Conservation (phyloP, 1,140 invertebrate species). For the Magallana angulata region DNA sequence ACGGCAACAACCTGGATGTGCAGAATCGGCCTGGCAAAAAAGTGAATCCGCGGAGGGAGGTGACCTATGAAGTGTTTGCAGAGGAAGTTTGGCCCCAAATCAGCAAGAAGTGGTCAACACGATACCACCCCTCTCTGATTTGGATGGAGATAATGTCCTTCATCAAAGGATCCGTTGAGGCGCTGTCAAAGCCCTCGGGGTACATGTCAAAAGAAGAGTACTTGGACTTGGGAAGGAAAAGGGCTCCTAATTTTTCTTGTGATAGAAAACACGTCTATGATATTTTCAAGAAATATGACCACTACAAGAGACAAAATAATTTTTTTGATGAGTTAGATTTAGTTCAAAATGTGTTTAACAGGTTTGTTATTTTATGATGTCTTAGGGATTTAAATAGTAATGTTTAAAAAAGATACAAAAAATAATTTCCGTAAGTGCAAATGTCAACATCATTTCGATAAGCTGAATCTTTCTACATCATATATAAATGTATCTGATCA, state of each 20-base stretch:
- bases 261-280: slow-evolving; percentile 66
- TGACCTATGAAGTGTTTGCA: slow-evolving; percentile 73
- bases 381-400: no score
- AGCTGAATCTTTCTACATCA: no score
- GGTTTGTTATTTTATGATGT: no score
- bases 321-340: slow-evolving; percentile 74
- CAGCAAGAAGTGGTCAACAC: slow-evolving; percentile 59
- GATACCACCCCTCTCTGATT: slow-evolving; percentile 70
- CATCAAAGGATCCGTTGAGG: slow-evolving; percentile 74
- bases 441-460: no score
- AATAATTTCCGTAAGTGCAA: no score
- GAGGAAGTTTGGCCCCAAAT: slow-evolving; percentile 70
- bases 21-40: slow-evolving; percentile 21
- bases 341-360: slow-evolving; percentile 59
- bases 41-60: slow-evolving; percentile 60
- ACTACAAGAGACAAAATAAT: slow-evolving; percentile 61
- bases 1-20: slow-evolving; percentile 44
- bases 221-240: slow-evolving; percentile 66
- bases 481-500: no score
- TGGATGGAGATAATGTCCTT: slow-evolving; percentile 76
- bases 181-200: slow-evolving; percentile 59
- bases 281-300: slow-evolving; percentile 65
- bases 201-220: slow-evolving; percentile 67
- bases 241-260: slow-evolving; percentile 71
- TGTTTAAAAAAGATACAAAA: no score